A percentile compares a stretch with the other conserved stretches of the same genome.
Evolutionary conservation across 92 coral and sea anemone genomes (phyloP).

Genomic region (Umimayanthus kanabou): DNA sequence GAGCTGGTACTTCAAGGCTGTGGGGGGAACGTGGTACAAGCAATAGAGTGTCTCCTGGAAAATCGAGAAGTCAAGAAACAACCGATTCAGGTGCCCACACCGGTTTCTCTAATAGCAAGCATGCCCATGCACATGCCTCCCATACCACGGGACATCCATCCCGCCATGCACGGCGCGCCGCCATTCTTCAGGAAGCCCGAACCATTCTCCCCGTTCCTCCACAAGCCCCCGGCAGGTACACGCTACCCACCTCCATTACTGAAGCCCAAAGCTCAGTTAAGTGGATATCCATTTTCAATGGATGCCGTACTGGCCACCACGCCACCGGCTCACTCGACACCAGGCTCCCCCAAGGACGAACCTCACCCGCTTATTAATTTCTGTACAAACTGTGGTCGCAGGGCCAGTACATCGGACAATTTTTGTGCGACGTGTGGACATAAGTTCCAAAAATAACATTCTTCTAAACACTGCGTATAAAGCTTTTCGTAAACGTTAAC

Average conservation of each 20-base stretch:
- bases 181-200: constrained; percentile 86
- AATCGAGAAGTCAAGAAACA: constrained; percentile 78
- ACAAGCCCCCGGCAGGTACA: constrained; percentile 68
- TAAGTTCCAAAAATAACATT: constrained; percentile 57
- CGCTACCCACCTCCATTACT: constrained; percentile 87
- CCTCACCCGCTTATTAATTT: constrained; percentile 55
- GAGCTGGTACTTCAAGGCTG: constrained; percentile 96
- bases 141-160: constrained; percentile 67
- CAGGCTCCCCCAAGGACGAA: constrained; percentile 60
- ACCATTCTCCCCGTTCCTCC: constrained; percentile 73
- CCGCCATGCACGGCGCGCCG: constrained; percentile 67
- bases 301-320: constrained; percentile 66
- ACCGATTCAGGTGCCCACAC: constrained; percentile 68
- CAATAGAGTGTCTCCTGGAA: constrained; percentile 90
- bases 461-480: background rate
- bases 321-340: constrained; percentile 49
- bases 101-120: constrained; percentile 64
- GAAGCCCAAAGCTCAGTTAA: constrained; percentile 67
- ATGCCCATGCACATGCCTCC: constrained; percentile 58
- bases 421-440: constrained; percentile 95
- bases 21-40: constrained; percentile 97
- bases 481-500: background rate
- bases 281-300: constrained; percentile 76
- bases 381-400: constrained; percentile 95
- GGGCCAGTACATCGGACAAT: constrained; percentile 75